Conservation (phyloP, 2,797 vertebrate species). For the Alca torda region DNA sequence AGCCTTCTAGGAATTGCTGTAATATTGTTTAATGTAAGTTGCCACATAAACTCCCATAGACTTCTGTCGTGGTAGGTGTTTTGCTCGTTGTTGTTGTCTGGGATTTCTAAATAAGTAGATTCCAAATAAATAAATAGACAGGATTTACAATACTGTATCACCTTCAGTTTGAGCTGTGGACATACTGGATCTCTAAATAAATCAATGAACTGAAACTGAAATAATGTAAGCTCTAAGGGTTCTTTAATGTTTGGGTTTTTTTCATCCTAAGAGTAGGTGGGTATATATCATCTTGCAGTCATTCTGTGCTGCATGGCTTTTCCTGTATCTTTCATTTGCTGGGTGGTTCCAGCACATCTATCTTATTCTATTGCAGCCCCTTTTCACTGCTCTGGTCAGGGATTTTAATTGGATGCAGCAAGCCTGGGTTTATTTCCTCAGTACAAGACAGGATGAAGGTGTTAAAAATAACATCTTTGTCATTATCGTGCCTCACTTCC, state of each 20-base stretch:
- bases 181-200: neutral
- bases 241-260: no score
- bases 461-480: neutral
- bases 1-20: neutral
- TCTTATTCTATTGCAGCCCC: neutral
- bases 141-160: neutral
- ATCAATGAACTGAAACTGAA: neutral
- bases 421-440: neutral
- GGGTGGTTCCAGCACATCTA: neutral
- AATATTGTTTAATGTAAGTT: neutral
- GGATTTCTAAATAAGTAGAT: neutral
- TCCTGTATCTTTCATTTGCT: neutral
- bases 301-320: neutral
- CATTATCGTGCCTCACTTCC: neutral
- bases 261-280: neutral
- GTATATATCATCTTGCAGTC: neutral
- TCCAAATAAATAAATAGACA: neutral
- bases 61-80: neutral
- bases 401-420: neutral
- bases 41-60: neutral
- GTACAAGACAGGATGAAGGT: neutral
- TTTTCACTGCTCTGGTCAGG: neutral
- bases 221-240: neutral
- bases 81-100: neutral
- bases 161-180: neutral